These are phyloP conservation scores for Rhagonycha fulva DNA, from an alignment of 2,888 invertebrate species.

Conservation along the genomic window DNA sequence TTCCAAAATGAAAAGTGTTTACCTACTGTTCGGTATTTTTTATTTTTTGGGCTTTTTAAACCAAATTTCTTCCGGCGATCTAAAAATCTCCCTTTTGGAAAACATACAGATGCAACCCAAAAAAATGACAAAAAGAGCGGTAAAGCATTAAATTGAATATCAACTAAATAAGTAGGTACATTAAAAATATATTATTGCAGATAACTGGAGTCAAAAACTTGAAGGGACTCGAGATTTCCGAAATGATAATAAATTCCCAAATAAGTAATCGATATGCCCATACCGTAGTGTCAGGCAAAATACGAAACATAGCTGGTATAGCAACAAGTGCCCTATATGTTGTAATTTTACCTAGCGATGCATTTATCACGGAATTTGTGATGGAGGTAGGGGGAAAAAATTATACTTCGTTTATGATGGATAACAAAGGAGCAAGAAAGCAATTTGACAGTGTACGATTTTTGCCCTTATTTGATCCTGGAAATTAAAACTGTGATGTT, in stretches of 20 bases:
- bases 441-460: constrained; percentile 49
- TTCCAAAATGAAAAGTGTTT: too few relatives aligned
- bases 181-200: not conserved
- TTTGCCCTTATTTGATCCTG: not conserved
- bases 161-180: too few relatives aligned
- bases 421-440: constrained; percentile 65
- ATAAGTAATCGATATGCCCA: constrained; percentile 68
- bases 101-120: too few relatives aligned
- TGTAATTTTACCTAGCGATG: constrained; percentile 69
- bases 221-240: constrained; percentile 57
- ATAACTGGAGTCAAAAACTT: too few relatives aligned
- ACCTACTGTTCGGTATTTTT: too few relatives aligned
- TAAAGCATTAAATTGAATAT: too few relatives aligned
- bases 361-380: constrained; percentile 70
- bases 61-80: too few relatives aligned
- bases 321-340: constrained; percentile 68
- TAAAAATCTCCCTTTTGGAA: too few relatives aligned
- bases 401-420: constrained; percentile 67
- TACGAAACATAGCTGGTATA: constrained; percentile 63
- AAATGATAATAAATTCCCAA: constrained; percentile 65
- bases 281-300: constrained; percentile 65
- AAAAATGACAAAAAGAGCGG: too few relatives aligned
- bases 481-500: not conserved
- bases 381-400: constrained; percentile 68
- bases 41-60: too few relatives aligned